Evolutionary conservation across 2,888 invertebrate species (phyloP).

Genomic region (Caenorhabditis parvicauda): DNA sequence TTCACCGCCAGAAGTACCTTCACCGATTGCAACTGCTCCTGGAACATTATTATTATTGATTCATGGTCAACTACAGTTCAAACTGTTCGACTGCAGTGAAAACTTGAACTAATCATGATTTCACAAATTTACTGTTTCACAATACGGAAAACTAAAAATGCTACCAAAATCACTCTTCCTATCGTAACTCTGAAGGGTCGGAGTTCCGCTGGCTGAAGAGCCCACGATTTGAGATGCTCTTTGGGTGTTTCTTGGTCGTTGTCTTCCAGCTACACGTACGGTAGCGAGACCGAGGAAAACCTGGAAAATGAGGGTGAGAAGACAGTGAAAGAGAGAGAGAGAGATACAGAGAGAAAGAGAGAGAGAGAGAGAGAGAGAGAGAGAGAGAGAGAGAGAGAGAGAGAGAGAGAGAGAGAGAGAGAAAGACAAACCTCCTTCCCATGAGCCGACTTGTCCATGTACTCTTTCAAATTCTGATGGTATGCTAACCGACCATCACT

Average conservation of each 20-base stretch:
- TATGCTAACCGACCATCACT: constrained; percentile 92
- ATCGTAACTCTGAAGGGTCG: constrained; percentile 23
- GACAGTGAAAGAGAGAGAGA: no score
- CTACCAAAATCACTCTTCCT: constrained; percentile 27
- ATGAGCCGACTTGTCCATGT: constrained; percentile 37
- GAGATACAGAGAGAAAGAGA: no score
- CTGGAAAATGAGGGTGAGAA: constrained; percentile 64
- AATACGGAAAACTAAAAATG: not conserved
- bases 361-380: no score
- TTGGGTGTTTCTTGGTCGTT: constrained; percentile 77
- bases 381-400: no score
- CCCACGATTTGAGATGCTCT: constrained; percentile 9
- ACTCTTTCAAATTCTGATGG: constrained; percentile 83
- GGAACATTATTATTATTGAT: not conserved
- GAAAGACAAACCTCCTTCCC: constrained; percentile 41
- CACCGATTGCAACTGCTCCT: constrained; percentile 21
- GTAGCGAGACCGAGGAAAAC: constrained; percentile 92
- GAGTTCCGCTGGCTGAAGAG: constrained; percentile 13
- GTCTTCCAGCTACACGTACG: constrained; percentile 90
- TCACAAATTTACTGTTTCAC: not conserved
- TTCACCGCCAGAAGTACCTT: constrained; percentile 42
- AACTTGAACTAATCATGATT: no score
- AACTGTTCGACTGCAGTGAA: no score
- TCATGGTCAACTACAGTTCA: not conserved
- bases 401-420: no score